Base-by-base conservation (phyloP, 2,888 invertebrate genomes). In the Apodemia duryi region DNA sequence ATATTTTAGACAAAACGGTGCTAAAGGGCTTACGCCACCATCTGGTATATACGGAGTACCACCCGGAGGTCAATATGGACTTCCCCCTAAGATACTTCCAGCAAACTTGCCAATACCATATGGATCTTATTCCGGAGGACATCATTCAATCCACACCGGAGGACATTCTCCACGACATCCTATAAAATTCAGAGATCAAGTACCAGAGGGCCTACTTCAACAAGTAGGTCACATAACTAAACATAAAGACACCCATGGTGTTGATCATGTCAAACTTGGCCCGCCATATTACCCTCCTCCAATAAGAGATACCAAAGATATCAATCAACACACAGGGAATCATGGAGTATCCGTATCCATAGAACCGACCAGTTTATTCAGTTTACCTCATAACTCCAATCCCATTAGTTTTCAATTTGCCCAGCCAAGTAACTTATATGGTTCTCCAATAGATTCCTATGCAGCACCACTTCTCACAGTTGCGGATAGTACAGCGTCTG, bases 111-210 rank as follows among this genome's bases (percentile, higher is more conserved):
- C 92, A 0, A 79, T 92, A 2, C 88, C 91, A 0, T 91, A 91
- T 64, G 92, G 92, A 0, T 78, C 84, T 0, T 80, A 83, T 64
- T 88, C 92, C 0, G 91, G 92, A 6, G 91, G 92, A 0, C 86
- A 87, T 0, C 85, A 86, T 68, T 79, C 88, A 0, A 80, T 83
- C 46, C 83, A 86, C 69, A 78, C 89, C 0, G 90, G 92, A 2
- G 85, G 88, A 1, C 84, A 79, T 62, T 79, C 80, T 0, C 94
- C 94, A 0, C 91, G 90, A 75, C 92, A 92, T 46, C 96, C 96
- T 0, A 93, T 96, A 6, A 93, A 95, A 71, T 96, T 95, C 81
- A 92, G 95, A 61, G 95, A 95, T n/a, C 94, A 95, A 0, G 95
- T 96, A 0, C 96, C 96, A 0, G 91, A 93, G 63, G 95, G 95